Conservation (phyloP, 2,797 vertebrate species). For the Acanthopagrus latus region DNA sequence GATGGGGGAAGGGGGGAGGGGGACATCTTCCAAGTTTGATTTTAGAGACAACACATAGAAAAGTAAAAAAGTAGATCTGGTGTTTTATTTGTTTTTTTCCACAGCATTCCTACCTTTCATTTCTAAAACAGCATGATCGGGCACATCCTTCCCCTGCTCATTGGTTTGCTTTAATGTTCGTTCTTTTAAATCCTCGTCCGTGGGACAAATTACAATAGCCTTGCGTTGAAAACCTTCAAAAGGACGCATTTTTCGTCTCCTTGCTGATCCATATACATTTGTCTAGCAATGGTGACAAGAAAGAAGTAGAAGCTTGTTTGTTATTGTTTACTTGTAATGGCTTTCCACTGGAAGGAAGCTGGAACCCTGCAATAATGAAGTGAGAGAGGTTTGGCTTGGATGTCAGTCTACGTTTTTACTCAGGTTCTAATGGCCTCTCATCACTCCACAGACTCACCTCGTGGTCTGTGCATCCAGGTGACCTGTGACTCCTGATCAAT, state of each 20-base stretch:
- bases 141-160: slow-evolving; percentile 97
- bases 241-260: slow-evolving; percentile 98
- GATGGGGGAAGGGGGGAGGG: slow-evolving; percentile 57
- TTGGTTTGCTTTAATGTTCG: slow-evolving; percentile 94
- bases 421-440: slow-evolving; percentile 82
- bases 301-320: slow-evolving; percentile 89
- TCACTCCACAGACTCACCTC: slow-evolving; percentile 84
- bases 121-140: slow-evolving; percentile 96
- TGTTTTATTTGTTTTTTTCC: slow-evolving; percentile 81
- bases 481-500: slow-evolving; percentile 20
- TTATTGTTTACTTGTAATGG: slow-evolving; percentile 88
- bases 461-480: neutral
- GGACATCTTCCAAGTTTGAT: slow-evolving; percentile 83
- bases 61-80: slow-evolving; percentile 86
- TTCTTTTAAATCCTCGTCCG: slow-evolving; percentile 94
- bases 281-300: slow-evolving; percentile 92
- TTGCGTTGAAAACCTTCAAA: slow-evolving; percentile 98
- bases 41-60: slow-evolving; percentile 82
- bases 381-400: slow-evolving; percentile 86
- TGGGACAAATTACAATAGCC: slow-evolving; percentile 97
- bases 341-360: slow-evolving; percentile 88
- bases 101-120: slow-evolving; percentile 96
- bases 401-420: slow-evolving; percentile 85
- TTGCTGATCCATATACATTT: slow-evolving; percentile 97
- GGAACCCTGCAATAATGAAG: slow-evolving; percentile 89